Percentiles rank a stretch among this genome's conserved stretches.
Conservation (phyloP, 2,113 vertebrate species). For the Entelurus aequoreus region DNA sequence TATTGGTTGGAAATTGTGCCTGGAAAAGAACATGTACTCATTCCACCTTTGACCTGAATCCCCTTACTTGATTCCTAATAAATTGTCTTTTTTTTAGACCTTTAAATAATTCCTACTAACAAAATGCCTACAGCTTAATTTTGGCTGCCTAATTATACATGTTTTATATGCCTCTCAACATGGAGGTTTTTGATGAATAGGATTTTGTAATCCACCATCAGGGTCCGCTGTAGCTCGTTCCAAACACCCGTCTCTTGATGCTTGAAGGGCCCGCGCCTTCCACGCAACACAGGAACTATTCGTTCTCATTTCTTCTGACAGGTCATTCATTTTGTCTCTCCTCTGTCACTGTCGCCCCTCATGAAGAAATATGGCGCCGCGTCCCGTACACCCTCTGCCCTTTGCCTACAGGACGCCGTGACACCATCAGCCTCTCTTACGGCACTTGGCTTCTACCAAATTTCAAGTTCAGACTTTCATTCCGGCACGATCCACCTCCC, state of each 20-base stretch:
- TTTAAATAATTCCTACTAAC: neutral
- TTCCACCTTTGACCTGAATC: neutral
- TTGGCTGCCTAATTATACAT: no score
- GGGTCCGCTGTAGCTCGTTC: constrained; percentile 9
- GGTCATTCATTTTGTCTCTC: constrained; percentile 70
- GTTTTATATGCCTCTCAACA: neutral
- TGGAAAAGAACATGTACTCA: no score
- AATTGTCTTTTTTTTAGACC: neutral
- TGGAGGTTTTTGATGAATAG: neutral
- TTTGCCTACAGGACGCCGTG: constrained; percentile 43
- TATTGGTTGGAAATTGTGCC: neutral
- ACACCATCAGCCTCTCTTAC: constrained; percentile 21
- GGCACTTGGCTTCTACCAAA: constrained; percentile 11
- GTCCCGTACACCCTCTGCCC: constrained; percentile 52
- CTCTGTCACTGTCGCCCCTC: constrained; percentile 68
- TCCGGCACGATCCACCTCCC: neutral
- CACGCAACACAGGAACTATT: constrained; percentile 64
- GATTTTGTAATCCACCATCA: neutral
- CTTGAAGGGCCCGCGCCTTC: constrained; percentile 64
- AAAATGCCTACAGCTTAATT: no score
- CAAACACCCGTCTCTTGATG: constrained; percentile 54
- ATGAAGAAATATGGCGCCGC: constrained; percentile 76
- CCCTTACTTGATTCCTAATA: neutral
- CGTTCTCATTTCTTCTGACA: constrained; percentile 75
- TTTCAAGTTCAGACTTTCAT: constrained; percentile 8